These are phyloP conservation scores for Eptatretus burgeri DNA, from an alignment of 2,113 vertebrate genomes.

Conservation along the genomic window DNA sequence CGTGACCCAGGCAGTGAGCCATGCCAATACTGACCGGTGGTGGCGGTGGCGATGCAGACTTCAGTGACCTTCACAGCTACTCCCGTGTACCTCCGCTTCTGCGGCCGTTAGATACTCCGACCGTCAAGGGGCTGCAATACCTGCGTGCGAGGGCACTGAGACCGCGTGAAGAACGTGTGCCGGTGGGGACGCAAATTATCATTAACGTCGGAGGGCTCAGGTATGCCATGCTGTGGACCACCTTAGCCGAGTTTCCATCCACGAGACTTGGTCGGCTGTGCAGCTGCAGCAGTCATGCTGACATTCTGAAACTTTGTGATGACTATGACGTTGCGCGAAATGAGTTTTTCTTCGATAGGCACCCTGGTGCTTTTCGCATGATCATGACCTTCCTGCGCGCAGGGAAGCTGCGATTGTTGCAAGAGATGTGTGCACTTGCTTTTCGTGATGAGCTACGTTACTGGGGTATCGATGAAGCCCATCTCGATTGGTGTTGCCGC, in stretches of 20 bases:
- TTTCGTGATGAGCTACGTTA: conserved; percentile 87
- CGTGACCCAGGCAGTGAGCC: too few species aligned
- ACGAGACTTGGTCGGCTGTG: conserved; percentile 47
- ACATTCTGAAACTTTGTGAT: conserved; percentile 69
- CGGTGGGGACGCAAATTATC: conserved; percentile 32
- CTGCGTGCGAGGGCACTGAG: too few species aligned
- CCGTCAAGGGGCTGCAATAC: too few species aligned
- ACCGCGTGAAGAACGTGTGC: too few species aligned
- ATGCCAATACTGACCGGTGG: too few species aligned
- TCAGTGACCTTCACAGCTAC: too few species aligned
- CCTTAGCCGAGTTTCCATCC: conserved; percentile 56
- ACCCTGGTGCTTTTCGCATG: conserved; percentile 63
- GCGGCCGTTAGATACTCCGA: too few species aligned
- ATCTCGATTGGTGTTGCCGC: conserved; percentile 67
- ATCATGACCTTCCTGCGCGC: conserved; percentile 64
- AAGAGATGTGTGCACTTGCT: conserved; percentile 64
- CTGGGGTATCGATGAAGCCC: conserved; percentile 69
- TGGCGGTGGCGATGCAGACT: too few species aligned
- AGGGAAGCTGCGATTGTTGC: conserved; percentile 53
- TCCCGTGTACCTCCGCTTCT: too few species aligned
- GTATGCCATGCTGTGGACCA: conserved; percentile 67
- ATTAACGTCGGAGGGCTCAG: conserved; percentile 80
- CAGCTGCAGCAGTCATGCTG: conserved; percentile 42
- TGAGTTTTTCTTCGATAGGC: conserved; percentile 91
- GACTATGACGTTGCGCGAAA: conserved; percentile 62